Base-by-base conservation (phyloP, 2,888 invertebrate species). In the Boloria selene region DNA sequence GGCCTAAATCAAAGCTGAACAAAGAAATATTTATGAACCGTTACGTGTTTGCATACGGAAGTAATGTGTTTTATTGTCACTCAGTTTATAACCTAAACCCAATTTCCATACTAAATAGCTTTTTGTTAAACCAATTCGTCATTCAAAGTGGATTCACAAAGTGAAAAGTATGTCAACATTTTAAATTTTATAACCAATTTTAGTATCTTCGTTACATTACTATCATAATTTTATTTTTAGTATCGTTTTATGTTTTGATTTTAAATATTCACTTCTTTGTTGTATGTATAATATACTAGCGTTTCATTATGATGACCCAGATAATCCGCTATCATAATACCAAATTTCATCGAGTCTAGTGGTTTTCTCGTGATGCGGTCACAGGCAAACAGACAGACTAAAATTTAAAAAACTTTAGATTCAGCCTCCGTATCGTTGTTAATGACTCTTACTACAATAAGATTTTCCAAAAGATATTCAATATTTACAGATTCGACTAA, bases 21-120 rank as follows among this genome's bases (percentile, higher is more conserved):
- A 67, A 68, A 68, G 70, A 65, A 50, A 44, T 65, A 63, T 66
- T 65, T 64, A 68, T 68, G 63, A 64, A 61, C 65, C 70, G 66
- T 69, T 50, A 65, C 68, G 62, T 52, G 51, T 55, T 17, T 63
- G 55, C 44, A 31, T 67, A 17, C 26, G 14, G 51, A 17, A 26
- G 47, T 56, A 26, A 45, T 45, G 26, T 59, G 59, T 50, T 59
- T 17, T 59, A 59, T 59, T 59, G 59, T 59, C 59, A 59, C 59
- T 59, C 22, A 38, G 60, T 66, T 67, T 55, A 62, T 63, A 64
- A 47, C 44, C 49, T 7, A 62, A 65, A 61, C 54, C 51, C 42
- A 70, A 64, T 68, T 68, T 66, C 56, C 38, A 50, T 61, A 55
- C 59, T 50, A 59, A 59, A 59, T 49, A 59, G 59, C 38, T 17